Conservation (phyloP, 2,113 vertebrate genomes). For the Mesocricetus auratus region DNA sequence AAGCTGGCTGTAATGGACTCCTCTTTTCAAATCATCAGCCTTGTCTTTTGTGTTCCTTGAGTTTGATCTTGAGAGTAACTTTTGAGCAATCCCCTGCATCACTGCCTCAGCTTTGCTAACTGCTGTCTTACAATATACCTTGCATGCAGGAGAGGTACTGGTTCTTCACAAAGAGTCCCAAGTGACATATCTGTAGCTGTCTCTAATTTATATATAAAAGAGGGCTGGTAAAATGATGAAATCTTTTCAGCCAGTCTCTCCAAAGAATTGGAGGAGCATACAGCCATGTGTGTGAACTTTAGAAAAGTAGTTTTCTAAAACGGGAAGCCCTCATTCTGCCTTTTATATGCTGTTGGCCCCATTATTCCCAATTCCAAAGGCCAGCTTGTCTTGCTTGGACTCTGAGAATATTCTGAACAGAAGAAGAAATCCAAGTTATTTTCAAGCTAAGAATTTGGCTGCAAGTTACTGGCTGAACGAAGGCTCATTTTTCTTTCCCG, state of each 20-base stretch:
- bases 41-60: neutral
- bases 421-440: conserved; percentile 32
- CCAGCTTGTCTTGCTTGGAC: neutral
- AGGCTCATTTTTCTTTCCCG: neutral
- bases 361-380: neutral
- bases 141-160: neutral
- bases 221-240: neutral
- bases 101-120: neutral
- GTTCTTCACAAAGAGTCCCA: neutral
- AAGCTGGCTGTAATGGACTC: neutral
- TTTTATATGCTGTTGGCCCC: neutral
- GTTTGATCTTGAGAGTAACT: neutral
- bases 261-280: neutral
- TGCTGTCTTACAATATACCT: neutral
- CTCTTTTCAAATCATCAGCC: neutral
- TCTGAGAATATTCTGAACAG: conserved; percentile 26
- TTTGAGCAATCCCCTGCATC: neutral
- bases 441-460: neutral
- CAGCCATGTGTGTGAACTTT: neutral
- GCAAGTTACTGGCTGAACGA: neutral
- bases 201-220: neutral
- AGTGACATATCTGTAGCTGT: neutral
- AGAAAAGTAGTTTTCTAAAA: conserved; percentile 25
- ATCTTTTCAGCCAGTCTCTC: neutral
- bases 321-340: neutral